Percentiles rank a stretch among this genome's conserved stretches.
Conservation (phyloP, 2,888 invertebrate genomes). For the Chaitophorus viminalis region DNA sequence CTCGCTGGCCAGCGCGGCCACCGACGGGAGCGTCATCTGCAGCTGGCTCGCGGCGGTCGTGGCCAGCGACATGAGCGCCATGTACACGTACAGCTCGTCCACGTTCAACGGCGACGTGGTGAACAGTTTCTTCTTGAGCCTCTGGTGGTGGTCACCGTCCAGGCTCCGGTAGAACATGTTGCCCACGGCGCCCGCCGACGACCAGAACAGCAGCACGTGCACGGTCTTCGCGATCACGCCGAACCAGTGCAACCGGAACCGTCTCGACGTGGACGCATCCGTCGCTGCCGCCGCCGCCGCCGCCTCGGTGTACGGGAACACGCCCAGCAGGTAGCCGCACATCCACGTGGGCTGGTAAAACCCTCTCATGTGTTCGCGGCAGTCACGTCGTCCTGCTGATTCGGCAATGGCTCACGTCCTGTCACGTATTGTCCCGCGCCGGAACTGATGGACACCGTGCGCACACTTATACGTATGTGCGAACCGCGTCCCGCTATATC, state of each 20-base stretch:
- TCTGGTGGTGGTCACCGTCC: background rate
- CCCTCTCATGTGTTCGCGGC: no score
- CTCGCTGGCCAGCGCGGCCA: slow-evolving; percentile 5
- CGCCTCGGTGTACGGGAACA: background rate
- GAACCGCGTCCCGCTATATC: no score
- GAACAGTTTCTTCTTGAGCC: slow-evolving; percentile 1
- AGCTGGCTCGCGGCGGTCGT: slow-evolving; percentile 5
- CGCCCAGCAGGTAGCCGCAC: slow-evolving; percentile 16
- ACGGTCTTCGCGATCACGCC: background rate
- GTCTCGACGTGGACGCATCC: background rate
- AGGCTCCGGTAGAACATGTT: background rate
- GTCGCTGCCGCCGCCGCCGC: background rate
- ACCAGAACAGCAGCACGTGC: slow-evolving; percentile 17
- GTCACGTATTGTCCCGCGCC: no score
- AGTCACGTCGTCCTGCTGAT: no score
- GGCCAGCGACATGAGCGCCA: background rate
- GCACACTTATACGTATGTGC: no score
- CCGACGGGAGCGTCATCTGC: slow-evolving; percentile 8
- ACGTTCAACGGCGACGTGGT: slow-evolving; percentile 4
- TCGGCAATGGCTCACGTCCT: no score
- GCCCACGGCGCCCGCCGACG: background rate
- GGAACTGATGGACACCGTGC: no score
- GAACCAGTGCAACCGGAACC: slow-evolving; percentile 22
- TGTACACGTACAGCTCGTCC: slow-evolving; percentile 23
- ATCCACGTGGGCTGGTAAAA: background rate